phyloP scores from a whole-genome alignment of 30 jellyfish, hydroid and myxozoan genomes.

The Catostylus mosaicus region DNA sequence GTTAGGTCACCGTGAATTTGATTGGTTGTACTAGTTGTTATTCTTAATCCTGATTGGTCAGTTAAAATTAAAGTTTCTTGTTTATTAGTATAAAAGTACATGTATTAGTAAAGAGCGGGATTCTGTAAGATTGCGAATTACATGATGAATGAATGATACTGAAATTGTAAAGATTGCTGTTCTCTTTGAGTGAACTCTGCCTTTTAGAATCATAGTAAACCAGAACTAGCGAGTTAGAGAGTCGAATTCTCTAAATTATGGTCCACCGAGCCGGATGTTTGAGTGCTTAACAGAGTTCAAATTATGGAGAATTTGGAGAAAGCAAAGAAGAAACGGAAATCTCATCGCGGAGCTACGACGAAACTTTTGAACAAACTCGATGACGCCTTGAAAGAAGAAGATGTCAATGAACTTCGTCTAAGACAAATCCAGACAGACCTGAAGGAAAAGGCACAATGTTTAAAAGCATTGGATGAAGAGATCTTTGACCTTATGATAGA shows the following conservation, averaged over 20 bases:
- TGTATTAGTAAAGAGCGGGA: too few relatives aligned
- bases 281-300: slow-evolving; percentile 9
- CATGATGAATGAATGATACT: too few relatives aligned
- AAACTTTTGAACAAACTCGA: slow-evolving; percentile 28
- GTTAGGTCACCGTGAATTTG: too few relatives aligned
- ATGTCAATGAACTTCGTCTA: slow-evolving; percentile 2
- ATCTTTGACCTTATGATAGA: slow-evolving; percentile 21
- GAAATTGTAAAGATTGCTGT: too few relatives aligned
- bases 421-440: slow-evolving; percentile 2
- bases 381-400: slow-evolving; percentile 25
- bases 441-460: slow-evolving; percentile 30
- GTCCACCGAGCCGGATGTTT: slow-evolving; percentile 51
- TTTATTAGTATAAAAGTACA: too few relatives aligned
- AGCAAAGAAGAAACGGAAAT: slow-evolving; percentile 26
- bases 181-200: too few relatives aligned
- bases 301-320: slow-evolving; percentile 10
- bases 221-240: too few relatives aligned
- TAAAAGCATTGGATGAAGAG: slow-evolving; percentile 26
- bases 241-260: not conserved
- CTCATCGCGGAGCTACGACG: slow-evolving; percentile 55
- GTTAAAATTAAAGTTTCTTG: too few relatives aligned
- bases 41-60: too few relatives aligned
- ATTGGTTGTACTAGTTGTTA: too few relatives aligned
- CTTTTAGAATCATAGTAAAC: too few relatives aligned
- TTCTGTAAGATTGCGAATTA: too few relatives aligned